Conservation (phyloP, 2,113 vertebrate genomes). For the Rhinoptilus africanus region DNA sequence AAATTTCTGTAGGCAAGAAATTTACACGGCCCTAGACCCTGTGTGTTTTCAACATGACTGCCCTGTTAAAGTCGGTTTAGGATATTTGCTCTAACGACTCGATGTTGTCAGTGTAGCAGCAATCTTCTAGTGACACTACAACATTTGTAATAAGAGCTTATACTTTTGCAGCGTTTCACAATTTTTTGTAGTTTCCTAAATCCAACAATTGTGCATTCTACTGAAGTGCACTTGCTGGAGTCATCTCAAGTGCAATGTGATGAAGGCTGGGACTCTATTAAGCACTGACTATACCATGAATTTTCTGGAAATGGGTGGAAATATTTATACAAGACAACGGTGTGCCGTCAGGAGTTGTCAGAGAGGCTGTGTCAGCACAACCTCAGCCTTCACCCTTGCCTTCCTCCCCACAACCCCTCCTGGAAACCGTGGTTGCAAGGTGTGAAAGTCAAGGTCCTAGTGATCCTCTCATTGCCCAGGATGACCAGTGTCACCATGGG, state of each 20-base stretch:
- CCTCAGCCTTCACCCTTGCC: not conserved
- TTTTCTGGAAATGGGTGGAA: not conserved
- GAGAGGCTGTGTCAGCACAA: not conserved
- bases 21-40: not conserved
- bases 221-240: not conserved
- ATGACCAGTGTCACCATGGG: fast-evolving
- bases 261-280: not conserved
- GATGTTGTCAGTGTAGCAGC: fast-evolving
- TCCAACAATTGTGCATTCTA: not conserved
- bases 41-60: not conserved
- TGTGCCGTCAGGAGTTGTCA: not conserved
- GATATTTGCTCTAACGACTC: not conserved
- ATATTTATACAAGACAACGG: not conserved
- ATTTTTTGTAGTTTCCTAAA: not conserved
- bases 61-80: not conserved
- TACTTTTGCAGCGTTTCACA: fast-evolving
- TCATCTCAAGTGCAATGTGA: not conserved
- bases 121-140: not conserved
- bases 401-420: not conserved
- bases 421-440: not conserved
- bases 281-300: no score
- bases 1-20: not conserved
- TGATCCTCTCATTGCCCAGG: not conserved
- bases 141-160: not conserved
- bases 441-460: not conserved